A percentile compares a stretch with the other conserved stretches of the same genome.
phyloP scores from a whole-genome alignment of 2,797 vertebrate species.

The Syndactyla subalaris region DNA sequence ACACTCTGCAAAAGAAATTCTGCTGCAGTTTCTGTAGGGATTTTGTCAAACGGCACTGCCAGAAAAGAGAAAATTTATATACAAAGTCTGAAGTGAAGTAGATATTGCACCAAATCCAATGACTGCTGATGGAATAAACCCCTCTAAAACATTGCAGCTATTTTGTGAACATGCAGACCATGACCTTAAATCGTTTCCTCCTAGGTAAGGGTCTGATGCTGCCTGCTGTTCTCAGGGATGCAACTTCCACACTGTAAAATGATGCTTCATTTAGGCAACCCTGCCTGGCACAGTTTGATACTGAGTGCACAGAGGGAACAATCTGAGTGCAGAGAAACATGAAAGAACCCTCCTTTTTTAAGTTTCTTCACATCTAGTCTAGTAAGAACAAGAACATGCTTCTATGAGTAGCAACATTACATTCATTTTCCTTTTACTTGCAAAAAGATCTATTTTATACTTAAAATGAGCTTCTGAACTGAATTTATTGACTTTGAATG shows the following conservation, averaged over 20 bases:
- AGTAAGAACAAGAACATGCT: neutral
- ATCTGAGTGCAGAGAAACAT: neutral
- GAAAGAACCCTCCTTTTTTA: neutral
- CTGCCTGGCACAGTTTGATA: neutral
- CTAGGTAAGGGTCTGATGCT: neutral
- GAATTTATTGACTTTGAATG: neutral
- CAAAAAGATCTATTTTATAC: neutral
- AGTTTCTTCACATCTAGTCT: neutral
- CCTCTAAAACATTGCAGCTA: neutral
- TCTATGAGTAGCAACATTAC: neutral
- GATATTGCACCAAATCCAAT: neutral
- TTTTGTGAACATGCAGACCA: neutral
- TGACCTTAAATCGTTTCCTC: neutral
- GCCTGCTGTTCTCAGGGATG: neutral
- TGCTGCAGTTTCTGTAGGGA: neutral
- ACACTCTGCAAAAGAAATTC: neutral
- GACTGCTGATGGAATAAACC: neutral
- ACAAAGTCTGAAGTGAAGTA: neutral
- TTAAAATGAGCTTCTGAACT: neutral
- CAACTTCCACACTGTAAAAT: neutral
- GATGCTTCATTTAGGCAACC: neutral
- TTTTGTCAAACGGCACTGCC: neutral
- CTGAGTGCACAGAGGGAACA: neutral
- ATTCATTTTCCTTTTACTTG: neutral
- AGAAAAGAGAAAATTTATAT: neutral